These are phyloP conservation scores for Bufo gargarizans DNA, from an alignment of 2,113 vertebrate species.

Conservation along the genomic window DNA sequence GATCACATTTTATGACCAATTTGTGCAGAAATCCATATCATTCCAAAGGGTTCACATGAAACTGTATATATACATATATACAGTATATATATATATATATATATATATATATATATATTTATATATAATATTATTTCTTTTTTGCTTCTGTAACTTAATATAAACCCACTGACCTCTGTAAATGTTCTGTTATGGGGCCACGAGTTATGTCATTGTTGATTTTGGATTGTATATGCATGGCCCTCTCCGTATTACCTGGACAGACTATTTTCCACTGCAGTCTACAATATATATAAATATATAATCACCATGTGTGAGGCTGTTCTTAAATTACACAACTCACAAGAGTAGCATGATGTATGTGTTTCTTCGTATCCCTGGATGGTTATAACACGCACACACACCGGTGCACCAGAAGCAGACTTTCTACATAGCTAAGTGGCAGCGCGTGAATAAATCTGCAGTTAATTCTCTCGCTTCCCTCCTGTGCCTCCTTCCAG, in stretches of 20 bases:
- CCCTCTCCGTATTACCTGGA: not conserved
- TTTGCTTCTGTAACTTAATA: not conserved
- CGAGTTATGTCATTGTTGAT: slow-evolving; percentile 37
- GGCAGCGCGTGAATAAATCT: slow-evolving; percentile 30
- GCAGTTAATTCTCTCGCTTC: slow-evolving; percentile 5
- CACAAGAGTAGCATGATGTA: slow-evolving; percentile 11
- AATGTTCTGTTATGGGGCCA: slow-evolving; percentile 24
- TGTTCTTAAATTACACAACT: slow-evolving; percentile 17
- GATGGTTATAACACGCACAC: slow-evolving; percentile 4
- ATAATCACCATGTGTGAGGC: not conserved
- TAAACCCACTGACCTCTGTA: not conserved
- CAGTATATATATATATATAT: not conserved
- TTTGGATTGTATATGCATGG: not conserved
- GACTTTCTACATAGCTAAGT: slow-evolving; percentile 8
- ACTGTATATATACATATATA: too few relatives aligned
- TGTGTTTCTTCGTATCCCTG: not conserved
- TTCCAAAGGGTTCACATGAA: too few relatives aligned
- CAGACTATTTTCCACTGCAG: not conserved
- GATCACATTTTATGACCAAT: too few relatives aligned
- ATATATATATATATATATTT: too few relatives aligned
- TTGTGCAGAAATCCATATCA: too few relatives aligned
- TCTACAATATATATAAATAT: not conserved
- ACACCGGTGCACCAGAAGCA: not conserved
- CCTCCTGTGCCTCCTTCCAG: slow-evolving; percentile 1
- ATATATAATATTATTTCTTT: not conserved